Evolutionary conservation across 2,888 invertebrate genomes (phyloP), one percentile per base, ranked within the genome.

Genomic region (Eupeodes luniger): DNA sequence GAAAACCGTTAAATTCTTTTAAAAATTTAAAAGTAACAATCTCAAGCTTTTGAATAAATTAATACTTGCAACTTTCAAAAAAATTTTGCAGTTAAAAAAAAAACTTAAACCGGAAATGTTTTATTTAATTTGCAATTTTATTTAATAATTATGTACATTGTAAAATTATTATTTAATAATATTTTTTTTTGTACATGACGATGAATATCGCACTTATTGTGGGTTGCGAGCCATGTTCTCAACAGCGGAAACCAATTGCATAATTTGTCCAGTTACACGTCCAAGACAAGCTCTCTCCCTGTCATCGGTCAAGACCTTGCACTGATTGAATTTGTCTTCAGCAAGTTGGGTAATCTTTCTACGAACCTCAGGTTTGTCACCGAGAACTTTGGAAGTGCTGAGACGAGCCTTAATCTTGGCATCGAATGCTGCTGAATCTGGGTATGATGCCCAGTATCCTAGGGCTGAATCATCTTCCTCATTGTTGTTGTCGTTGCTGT

Each of bases 191-290:
- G 36, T 36, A 36, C 36, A 36, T 36, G 36, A n/a, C 7, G 40
- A 49, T n/a, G 16, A 27, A 59, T 7, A 59, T 4, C 40, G 7
- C n/a, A 55, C 27, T 76, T 82, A 82, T 64, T 78, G 72, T 49
- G 64, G 66, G 57, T 76, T 83, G 14, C 88, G 89, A 34, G 75
- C 40, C 64, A 82, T 82, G 67, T 89, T 90, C 76, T 90, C 90
- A 9, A 89, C 85, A 66, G 89, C 83, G n/a, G 88, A 78, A 16
- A 90, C 83, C 75, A 90, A 79, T 76, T 90, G 90, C 90, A 90
- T 90, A 5, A 90, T 27, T 76, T 87, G 89, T 11, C 90, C 90
- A 4, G 89, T 89, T 12, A 66, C n/a, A 19, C 81, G 90, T 11
- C 89, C 90, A n/a, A 89, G 74, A 67, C 90, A 90, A 14, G 86